These are phyloP conservation scores for Craseonycteris thonglongyai DNA, from an alignment of 2,113 vertebrate genomes.

Conservation along the genomic window DNA sequence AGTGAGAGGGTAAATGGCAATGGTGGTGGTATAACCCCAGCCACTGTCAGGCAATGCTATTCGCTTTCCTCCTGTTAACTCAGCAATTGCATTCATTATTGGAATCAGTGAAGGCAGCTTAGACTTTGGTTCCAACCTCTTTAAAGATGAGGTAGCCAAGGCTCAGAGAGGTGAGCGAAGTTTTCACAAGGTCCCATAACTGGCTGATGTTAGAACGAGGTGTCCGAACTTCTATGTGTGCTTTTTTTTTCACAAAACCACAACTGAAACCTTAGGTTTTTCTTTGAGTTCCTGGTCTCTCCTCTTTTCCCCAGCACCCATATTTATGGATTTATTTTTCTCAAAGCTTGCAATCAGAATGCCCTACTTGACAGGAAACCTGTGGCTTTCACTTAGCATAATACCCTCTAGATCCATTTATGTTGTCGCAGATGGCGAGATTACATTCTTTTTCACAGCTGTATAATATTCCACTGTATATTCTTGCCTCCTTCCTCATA, in stretches of 20 bases:
- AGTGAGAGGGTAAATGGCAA: neutral
- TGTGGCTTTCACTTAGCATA: neutral
- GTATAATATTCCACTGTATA: no score
- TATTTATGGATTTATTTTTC: neutral
- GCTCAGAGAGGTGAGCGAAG: neutral
- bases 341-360: neutral
- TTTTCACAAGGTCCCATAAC: neutral
- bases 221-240: neutral
- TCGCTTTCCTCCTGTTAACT: neutral
- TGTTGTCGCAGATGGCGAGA: no score
- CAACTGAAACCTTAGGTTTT: neutral
- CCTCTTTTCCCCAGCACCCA: neutral
- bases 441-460: no score
- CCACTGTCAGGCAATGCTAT: accelerated
- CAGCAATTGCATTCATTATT: neutral
- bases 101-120: neutral
- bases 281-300: neutral
- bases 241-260: neutral
- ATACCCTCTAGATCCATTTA: no score
- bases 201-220: no score
- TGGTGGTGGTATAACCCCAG: neutral
- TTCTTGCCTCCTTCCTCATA: no score
- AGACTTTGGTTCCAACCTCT: neutral
- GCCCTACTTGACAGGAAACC: neutral
- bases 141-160: neutral